phyloP scores from a whole-genome alignment of 1,140 invertebrate species.

The Maconellicoccus hirsutus region DNA sequence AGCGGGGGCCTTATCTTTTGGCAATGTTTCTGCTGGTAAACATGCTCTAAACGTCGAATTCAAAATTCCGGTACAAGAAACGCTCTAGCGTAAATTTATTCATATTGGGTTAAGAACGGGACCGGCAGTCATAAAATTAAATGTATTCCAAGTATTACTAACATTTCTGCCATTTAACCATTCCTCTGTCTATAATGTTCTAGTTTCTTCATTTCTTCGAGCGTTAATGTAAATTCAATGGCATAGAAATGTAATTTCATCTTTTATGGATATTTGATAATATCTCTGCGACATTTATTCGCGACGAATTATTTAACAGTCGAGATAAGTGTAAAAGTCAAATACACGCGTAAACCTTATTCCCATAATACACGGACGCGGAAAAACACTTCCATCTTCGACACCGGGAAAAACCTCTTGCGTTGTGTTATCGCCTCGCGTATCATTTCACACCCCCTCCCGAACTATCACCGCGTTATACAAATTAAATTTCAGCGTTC shows the following conservation, averaged over 20 bases:
- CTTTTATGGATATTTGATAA: slow-evolving; percentile 9
- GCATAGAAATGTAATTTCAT: slow-evolving; percentile 9
- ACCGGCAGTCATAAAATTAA: slow-evolving; percentile 22
- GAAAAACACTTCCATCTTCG: no score
- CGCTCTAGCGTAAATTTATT: slow-evolving; percentile 17
- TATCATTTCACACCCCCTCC: no score
- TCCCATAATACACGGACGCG: no score
- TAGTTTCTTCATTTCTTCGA: background rate
- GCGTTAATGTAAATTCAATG: slow-evolving; percentile 9
- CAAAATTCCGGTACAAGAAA: slow-evolving; percentile 17
- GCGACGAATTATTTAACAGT: background rate
- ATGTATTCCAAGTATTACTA: slow-evolving; percentile 16
- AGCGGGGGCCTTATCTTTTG: slow-evolving; percentile 15
- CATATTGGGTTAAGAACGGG: slow-evolving; percentile 17
- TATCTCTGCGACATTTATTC: background rate
- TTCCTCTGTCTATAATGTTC: slow-evolving; percentile 4
- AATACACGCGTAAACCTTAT: background rate
- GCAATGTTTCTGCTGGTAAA: slow-evolving; percentile 18
- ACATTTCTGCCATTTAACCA: slow-evolving; percentile 4
- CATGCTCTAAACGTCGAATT: slow-evolving; percentile 18
- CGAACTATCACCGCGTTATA: no score
- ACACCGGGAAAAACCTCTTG: no score
- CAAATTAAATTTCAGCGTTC: no score
- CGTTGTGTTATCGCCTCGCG: no score
- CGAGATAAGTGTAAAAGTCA: background rate